Conservation (phyloP, 1,140 invertebrate species). For the Portunus trituberculatus region DNA sequence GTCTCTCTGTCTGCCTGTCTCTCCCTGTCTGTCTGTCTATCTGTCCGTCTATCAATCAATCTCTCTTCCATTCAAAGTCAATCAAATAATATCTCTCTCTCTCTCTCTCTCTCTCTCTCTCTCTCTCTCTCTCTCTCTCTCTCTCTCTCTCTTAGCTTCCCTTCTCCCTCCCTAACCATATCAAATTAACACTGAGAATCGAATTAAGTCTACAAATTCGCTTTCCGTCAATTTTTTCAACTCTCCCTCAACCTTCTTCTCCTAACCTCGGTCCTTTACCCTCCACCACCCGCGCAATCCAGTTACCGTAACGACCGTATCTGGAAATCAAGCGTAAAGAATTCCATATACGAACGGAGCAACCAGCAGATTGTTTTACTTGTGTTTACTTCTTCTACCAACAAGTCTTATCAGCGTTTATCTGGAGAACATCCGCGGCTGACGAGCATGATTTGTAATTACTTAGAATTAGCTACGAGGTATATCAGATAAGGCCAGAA, state of each 20-base stretch:
- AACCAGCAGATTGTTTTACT: neutral
- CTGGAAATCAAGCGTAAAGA: neutral
- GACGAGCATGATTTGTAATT: constrained; percentile 13
- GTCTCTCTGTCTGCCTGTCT: too few species aligned
- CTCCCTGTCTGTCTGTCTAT: too few species aligned
- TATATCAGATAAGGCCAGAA: neutral
- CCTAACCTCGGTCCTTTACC: too few species aligned
- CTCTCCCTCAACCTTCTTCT: neutral
- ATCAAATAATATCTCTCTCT: too few species aligned
- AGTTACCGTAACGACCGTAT: neutral
- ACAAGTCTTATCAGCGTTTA: neutral
- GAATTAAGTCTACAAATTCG: neutral
- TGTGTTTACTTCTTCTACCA: neutral
- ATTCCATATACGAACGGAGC: neutral
- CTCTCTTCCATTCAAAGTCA: too few species aligned
- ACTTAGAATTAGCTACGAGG: neutral
- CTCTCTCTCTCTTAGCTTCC: too few species aligned
- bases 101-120: too few species aligned
- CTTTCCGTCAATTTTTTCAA: too few species aligned
- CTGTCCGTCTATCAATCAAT: too few species aligned
- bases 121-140: too few species aligned
- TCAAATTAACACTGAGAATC: neutral
- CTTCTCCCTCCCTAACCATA: neutral
- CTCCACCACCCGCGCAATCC: too few species aligned
- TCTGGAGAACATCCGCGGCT: neutral